These are phyloP conservation scores for Heliconius hewitsoni DNA, from an alignment of 1,140 invertebrate genomes.

Conservation along the genomic window DNA sequence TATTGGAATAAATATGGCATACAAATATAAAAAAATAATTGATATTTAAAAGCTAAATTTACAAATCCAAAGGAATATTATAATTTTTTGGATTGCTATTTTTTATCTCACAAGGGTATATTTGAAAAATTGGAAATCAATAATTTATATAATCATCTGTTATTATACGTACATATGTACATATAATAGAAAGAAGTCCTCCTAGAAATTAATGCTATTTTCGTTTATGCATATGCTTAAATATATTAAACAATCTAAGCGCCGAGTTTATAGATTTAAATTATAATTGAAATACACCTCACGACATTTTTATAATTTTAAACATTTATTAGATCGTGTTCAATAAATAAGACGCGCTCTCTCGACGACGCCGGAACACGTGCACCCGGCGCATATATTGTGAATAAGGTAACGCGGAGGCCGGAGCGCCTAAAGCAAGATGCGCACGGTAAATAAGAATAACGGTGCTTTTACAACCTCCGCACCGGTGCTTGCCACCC, in stretches of 20 bases:
- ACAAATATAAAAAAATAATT: not conserved
- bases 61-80: not conserved
- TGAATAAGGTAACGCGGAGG: slow-evolving; percentile 21
- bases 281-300: not conserved
- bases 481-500: slow-evolving; percentile 52
- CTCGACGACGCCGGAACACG: slow-evolving; percentile 1
- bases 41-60: not conserved
- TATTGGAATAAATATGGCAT: not conserved
- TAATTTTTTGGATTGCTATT: too few relatives aligned
- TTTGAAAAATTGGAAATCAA: too few relatives aligned
- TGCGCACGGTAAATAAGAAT: slow-evolving; percentile 78
- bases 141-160: too few relatives aligned
- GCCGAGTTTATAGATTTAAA: not conserved
- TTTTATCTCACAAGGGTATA: too few relatives aligned
- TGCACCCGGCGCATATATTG: slow-evolving; percentile 12
- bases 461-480: slow-evolving; percentile 77
- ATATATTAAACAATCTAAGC: too few relatives aligned
- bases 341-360: not conserved
- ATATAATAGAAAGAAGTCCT: too few relatives aligned
- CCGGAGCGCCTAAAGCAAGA: slow-evolving; percentile 66
- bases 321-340: not conserved
- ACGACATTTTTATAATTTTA: not conserved
- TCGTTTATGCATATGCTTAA: too few relatives aligned
- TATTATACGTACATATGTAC: too few relatives aligned
- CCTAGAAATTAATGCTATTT: too few relatives aligned